phyloP scores from a whole-genome alignment of 2,888 invertebrate species.

The Apotomis capreana region DNA sequence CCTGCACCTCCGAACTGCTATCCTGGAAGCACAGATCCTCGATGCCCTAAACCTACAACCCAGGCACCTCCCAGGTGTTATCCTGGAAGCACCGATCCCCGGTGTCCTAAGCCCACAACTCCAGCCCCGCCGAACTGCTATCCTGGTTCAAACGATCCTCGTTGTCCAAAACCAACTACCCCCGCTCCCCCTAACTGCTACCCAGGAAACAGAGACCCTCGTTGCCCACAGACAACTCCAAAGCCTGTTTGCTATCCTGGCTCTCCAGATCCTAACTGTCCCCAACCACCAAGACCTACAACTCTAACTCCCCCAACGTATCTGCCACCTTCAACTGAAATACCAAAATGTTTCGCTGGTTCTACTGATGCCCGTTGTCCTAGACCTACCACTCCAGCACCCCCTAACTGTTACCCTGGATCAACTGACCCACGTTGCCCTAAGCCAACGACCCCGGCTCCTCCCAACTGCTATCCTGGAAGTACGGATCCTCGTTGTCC shows the following conservation, averaged over 20 bases:
- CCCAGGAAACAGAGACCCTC: conserved; percentile 52
- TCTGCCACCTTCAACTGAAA: conserved; percentile 47
- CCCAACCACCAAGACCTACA: conserved; percentile 52
- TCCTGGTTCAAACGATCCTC: conserved; percentile 55
- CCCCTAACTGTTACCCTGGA: conserved; percentile 55
- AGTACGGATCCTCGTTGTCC: conserved; percentile 55
- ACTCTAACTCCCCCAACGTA: conserved; percentile 52
- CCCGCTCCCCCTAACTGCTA: conserved; percentile 52
- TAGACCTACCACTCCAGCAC: conserved; percentile 44
- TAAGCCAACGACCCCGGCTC: conserved; percentile 45
- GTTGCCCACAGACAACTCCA: conserved; percentile 52
- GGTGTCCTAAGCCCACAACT: conserved; percentile 45
- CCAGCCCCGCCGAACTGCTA: conserved; percentile 56
- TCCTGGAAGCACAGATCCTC: conserved; percentile 52
- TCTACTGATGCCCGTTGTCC: conserved; percentile 48
- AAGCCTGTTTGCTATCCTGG: conserved; percentile 52
- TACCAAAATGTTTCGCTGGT: conserved; percentile 21
- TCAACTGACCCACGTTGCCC: conserved; percentile 45
- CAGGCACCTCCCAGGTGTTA: conserved; percentile 52
- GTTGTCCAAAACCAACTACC: conserved; percentile 55
- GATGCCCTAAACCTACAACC: conserved; percentile 50
- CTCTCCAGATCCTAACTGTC: conserved; percentile 57
- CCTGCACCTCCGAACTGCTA: conserved; percentile 46
- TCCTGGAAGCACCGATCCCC: conserved; percentile 43
- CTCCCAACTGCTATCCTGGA: conserved; percentile 49